These are phyloP conservation scores for Mustela erminea DNA, from an alignment of 2,797 vertebrate species.

Conservation along the genomic window DNA sequence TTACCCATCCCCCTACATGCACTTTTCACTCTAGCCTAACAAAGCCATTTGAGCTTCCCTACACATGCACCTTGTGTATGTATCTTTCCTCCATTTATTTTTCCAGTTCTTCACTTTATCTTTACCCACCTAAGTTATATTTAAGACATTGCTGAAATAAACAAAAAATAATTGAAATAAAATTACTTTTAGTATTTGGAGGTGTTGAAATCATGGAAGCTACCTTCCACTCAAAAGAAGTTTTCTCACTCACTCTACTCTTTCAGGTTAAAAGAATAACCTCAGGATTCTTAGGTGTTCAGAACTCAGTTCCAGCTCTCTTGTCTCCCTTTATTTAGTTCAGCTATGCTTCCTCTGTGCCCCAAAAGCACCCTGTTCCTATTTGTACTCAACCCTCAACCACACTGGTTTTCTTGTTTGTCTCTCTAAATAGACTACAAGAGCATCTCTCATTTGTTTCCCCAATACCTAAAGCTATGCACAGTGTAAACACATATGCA, in stretches of 20 bases:
- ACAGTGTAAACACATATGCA: neutral
- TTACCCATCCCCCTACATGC: rapidly evolving
- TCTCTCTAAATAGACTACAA: neutral
- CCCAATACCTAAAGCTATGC: neutral
- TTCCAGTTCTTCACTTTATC: neutral
- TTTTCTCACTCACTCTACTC: neutral
- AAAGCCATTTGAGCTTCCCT: neutral
- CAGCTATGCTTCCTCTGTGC: neutral
- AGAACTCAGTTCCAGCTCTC: neutral
- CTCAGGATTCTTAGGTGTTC: neutral
- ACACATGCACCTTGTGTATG: neutral
- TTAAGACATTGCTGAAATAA: neutral
- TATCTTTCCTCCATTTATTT: neutral
- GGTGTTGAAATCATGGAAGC: neutral
- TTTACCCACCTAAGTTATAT: neutral
- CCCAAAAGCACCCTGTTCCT: neutral
- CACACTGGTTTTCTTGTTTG: neutral
- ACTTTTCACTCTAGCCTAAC: neutral
- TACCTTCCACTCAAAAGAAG: neutral
- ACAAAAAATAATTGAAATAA: neutral
- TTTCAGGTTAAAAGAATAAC: neutral
- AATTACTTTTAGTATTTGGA: neutral
- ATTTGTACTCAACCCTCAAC: neutral
- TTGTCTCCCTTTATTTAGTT: neutral
- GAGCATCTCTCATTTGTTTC: neutral